phyloP scores from a whole-genome alignment of 2,113 vertebrate species.

The Phaetusa simplex region DNA sequence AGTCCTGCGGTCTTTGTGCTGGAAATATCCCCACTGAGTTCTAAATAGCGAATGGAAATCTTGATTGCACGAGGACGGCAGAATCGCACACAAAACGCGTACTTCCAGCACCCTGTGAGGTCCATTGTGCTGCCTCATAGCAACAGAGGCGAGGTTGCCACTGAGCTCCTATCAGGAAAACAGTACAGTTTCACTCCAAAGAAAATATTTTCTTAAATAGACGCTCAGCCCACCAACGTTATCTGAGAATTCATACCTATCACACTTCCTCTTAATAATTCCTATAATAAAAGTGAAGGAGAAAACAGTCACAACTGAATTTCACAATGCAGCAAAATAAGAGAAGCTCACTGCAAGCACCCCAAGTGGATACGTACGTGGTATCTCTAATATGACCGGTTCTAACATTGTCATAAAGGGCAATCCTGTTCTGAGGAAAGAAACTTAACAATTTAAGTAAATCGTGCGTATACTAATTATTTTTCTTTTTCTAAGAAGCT shows the following conservation, averaged over 20 bases:
- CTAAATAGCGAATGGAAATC: conserved; percentile 47
- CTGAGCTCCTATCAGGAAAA: conserved; percentile 6
- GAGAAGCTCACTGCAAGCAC: neutral
- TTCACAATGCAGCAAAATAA: conserved; percentile 11
- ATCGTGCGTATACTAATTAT: neutral
- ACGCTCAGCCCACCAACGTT: neutral
- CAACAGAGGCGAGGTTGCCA: neutral
- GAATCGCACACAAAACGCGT: neutral
- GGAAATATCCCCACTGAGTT: neutral
- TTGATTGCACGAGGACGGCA: neutral
- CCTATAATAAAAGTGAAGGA: conserved; percentile 3
- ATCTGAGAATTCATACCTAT: conserved; percentile 30
- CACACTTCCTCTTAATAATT: conserved; percentile 46
- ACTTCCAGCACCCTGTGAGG: conserved; percentile 1
- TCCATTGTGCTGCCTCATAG: conserved; percentile 14
- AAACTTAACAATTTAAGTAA: neutral
- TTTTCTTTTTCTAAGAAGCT: neutral
- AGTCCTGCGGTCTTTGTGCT: neutral
- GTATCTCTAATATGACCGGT: neutral
- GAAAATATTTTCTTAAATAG: conserved; percentile 57
- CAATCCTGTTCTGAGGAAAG: neutral
- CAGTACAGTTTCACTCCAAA: conserved; percentile 32
- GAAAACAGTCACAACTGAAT: conserved; percentile 17
- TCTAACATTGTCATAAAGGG: neutral
- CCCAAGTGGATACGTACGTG: neutral